These are phyloP conservation scores for Anadara kagoshimensis DNA, from an alignment of 1,140 invertebrate species.

Conservation along the genomic window DNA sequence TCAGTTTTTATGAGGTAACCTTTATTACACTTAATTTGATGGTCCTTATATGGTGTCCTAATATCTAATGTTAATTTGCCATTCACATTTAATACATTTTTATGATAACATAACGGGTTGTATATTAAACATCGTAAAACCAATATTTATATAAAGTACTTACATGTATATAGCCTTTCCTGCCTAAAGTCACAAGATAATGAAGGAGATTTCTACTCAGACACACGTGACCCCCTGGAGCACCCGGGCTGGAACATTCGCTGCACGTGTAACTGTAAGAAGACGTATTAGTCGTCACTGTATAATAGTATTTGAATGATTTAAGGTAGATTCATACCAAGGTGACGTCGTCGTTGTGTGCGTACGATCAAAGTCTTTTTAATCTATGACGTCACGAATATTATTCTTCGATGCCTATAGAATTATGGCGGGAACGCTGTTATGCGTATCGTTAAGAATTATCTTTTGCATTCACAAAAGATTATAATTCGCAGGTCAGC, in stretches of 20 bases:
- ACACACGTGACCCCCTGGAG: constrained; percentile 56
- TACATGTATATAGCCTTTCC: constrained; percentile 47
- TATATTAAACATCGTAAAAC: too few relatives aligned
- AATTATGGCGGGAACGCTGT: not conserved
- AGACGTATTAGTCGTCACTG: not conserved
- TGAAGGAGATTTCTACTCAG: constrained; percentile 41
- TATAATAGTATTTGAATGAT: not conserved
- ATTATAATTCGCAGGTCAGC: too few relatives aligned
- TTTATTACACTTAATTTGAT: too few relatives aligned
- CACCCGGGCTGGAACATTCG: constrained; percentile 40
- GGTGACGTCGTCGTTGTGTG: not conserved
- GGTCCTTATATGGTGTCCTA: too few relatives aligned
- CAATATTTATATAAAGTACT: not conserved
- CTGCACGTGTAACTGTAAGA: constrained; percentile 49
- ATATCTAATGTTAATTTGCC: too few relatives aligned
- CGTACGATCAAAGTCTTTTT: not conserved
- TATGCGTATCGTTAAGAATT: too few relatives aligned
- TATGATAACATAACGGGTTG: too few relatives aligned
- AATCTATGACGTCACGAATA: not conserved
- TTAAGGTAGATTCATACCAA: too few relatives aligned
- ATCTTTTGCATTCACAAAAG: too few relatives aligned
- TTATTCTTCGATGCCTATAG: not conserved
- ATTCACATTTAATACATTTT: too few relatives aligned
- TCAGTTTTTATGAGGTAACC: too few relatives aligned
- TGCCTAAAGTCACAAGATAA: constrained; percentile 39